These are phyloP conservation scores for Porites rus DNA, from an alignment of 92 coral and sea anemone species.

Conservation along the genomic window DNA sequence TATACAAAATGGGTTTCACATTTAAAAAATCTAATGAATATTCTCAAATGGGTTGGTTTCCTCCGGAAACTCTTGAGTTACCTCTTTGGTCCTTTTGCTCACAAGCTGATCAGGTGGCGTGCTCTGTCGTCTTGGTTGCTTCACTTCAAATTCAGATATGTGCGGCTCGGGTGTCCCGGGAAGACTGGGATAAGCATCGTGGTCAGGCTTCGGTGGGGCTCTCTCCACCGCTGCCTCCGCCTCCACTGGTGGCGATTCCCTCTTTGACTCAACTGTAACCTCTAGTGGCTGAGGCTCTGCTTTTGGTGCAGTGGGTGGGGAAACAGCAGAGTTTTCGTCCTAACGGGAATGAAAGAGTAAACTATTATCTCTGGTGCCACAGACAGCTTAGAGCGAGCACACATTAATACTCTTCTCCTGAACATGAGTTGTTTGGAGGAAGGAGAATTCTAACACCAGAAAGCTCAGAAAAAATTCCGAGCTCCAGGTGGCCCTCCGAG, in stretches of 20 bases:
- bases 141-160: background rate
- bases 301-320: slow-evolving; percentile 20
- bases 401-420: no score
- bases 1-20: no score
- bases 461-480: no score
- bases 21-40: no score
- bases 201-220: slow-evolving; percentile 55
- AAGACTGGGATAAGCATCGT: slow-evolving; percentile 62
- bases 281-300: slow-evolving; percentile 22
- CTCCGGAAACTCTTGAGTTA: background rate
- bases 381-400: no score
- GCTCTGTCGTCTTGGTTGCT: background rate
- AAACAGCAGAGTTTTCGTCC: slow-evolving; percentile 28
- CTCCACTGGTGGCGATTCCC: background rate
- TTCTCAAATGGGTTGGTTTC: no score
- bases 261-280: slow-evolving; percentile 24
- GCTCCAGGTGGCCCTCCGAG: no score
- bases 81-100: slow-evolving; percentile 23
- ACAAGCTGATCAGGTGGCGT: background rate
- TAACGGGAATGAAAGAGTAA: background rate
- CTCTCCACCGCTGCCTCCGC: background rate
- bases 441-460: no score
- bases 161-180: background rate
- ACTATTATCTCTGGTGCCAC: no score
- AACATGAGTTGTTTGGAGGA: no score